These are phyloP conservation scores for Porites rus DNA, from an alignment of 92 coral and sea anemone species.

Conservation along the genomic window DNA sequence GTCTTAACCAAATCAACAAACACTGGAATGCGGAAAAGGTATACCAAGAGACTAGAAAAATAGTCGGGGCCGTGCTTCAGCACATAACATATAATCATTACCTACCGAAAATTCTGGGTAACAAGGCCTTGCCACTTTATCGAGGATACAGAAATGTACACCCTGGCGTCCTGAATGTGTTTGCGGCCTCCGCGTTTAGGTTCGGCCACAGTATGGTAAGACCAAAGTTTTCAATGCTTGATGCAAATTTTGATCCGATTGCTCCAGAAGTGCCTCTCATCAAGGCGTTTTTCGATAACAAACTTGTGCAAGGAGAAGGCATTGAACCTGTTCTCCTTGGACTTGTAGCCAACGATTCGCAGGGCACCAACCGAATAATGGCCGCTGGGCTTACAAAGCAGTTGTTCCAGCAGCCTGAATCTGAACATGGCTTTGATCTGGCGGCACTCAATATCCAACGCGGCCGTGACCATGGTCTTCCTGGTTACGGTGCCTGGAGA, in stretches of 20 bases:
- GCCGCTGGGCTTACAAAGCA: constrained; percentile 90
- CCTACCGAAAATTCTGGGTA: constrained; percentile 88
- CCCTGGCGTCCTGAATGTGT: constrained; percentile 85
- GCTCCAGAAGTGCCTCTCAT: constrained; percentile 84
- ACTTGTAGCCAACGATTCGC: constrained; percentile 90
- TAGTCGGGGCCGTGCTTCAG: constrained; percentile 92
- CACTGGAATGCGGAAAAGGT: constrained; percentile 84
- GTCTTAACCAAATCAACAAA: constrained; percentile 63
- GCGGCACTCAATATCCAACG: constrained; percentile 97
- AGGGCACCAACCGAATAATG: constrained; percentile 74
- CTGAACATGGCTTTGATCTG: constrained; percentile 94
- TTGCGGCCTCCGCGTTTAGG: constrained; percentile 95
- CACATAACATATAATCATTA: constrained; percentile 90
- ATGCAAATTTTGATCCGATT: constrained; percentile 88
- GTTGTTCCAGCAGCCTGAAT: constrained; percentile 96
- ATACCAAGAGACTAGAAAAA: constrained; percentile 93
- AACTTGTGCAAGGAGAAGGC: constrained; percentile 81
- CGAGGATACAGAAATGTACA: constrained; percentile 81
- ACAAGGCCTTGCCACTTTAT: constrained; percentile 69
- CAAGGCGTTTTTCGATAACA: constrained; percentile 92
- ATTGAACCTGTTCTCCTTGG: constrained; percentile 92
- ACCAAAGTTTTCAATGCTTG: constrained; percentile 79
- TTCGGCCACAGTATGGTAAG: constrained; percentile 95
- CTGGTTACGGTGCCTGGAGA: constrained; percentile 99
- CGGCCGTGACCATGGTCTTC: constrained; percentile 97